A percentile compares a stretch with the other conserved stretches of the same genome.
Evolutionary conservation across 1,140 invertebrate species (phyloP).

Genomic region (Daktulosphaira vitifoliae): DNA sequence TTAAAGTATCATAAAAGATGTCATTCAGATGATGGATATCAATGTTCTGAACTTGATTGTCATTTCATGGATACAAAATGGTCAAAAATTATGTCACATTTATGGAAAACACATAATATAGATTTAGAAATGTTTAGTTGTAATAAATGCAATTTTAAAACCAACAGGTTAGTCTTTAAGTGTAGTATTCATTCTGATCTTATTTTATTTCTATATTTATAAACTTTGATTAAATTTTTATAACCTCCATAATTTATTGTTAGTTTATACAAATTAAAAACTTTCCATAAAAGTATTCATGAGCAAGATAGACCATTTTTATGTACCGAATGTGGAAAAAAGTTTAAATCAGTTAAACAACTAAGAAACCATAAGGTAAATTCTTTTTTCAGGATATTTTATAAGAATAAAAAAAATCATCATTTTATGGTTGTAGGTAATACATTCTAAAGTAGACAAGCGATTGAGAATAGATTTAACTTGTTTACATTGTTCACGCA

Average conservation of each 20-base stretch:
- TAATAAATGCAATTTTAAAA: constrained; percentile 55
- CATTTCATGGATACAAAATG: constrained; percentile 44
- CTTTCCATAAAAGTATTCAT: constrained; percentile 61
- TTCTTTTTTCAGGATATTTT: neutral
- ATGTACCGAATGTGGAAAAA: constrained; percentile 60
- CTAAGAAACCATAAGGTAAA: constrained; percentile 53
- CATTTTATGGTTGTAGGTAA: constrained; percentile 36
- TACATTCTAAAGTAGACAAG: constrained; percentile 39
- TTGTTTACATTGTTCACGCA: constrained; percentile 55
- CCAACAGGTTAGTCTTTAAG: too few relatives aligned
- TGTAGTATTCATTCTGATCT: too few relatives aligned
- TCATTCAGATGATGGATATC: constrained; percentile 7
- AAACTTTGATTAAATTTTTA: too few relatives aligned
- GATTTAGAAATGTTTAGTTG: constrained; percentile 67
- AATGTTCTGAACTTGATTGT: constrained; percentile 17
- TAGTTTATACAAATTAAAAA: constrained; percentile 53
- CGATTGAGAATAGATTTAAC: constrained; percentile 35
- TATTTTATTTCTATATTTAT: too few relatives aligned
- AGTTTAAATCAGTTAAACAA: constrained; percentile 67
- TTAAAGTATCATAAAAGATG: neutral
- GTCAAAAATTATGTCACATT: constrained; percentile 58
- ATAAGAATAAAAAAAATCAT: neutral
- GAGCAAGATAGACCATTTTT: constrained; percentile 52
- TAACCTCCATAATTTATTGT: constrained; percentile 41
- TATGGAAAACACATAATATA: constrained; percentile 66